Evolutionary conservation across 1,140 invertebrate genomes (phyloP).

Genomic region (Ceratina japonica): DNA sequence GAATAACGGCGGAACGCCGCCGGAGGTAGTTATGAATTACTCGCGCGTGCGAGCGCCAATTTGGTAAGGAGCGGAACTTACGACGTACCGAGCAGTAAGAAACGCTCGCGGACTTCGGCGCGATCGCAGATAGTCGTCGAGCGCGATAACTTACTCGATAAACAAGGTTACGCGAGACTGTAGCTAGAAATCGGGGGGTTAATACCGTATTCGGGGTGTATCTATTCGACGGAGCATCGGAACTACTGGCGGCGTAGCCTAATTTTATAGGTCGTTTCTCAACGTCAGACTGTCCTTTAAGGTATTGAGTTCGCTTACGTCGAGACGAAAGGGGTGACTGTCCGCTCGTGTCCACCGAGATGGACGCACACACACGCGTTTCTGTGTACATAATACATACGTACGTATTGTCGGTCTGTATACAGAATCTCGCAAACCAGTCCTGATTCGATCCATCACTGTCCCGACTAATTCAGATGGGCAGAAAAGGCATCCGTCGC

Average conservation of each 20-base stretch:
- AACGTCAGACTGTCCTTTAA: constrained; percentile 35
- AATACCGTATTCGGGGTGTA: neutral
- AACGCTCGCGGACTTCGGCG: neutral
- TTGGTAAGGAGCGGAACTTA: neutral
- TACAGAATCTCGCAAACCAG: constrained; percentile 38
- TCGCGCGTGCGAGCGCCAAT: neutral
- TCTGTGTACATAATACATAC: constrained; percentile 43
- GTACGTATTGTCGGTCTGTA: neutral
- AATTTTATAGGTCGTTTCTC: constrained; percentile 33
- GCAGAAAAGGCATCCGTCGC: constrained; percentile 37
- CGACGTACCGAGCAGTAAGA: neutral
- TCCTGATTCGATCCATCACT: constrained; percentile 63
- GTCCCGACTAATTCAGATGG: constrained; percentile 62
- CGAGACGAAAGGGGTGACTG: constrained; percentile 50
- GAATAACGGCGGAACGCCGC: neutral
- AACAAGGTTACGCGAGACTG: neutral
- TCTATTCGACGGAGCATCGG: neutral
- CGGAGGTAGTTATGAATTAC: constrained; percentile 8
- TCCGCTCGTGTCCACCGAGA: constrained; percentile 49
- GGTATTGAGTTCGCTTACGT: constrained; percentile 40
- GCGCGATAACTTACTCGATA: neutral
- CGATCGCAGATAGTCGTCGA: neutral
- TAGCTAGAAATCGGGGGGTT: neutral
- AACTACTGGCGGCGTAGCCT: neutral
- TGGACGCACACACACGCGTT: constrained; percentile 6